Conservation (phyloP, 1,140 invertebrate genomes). For the Bombus breviceps region DNA sequence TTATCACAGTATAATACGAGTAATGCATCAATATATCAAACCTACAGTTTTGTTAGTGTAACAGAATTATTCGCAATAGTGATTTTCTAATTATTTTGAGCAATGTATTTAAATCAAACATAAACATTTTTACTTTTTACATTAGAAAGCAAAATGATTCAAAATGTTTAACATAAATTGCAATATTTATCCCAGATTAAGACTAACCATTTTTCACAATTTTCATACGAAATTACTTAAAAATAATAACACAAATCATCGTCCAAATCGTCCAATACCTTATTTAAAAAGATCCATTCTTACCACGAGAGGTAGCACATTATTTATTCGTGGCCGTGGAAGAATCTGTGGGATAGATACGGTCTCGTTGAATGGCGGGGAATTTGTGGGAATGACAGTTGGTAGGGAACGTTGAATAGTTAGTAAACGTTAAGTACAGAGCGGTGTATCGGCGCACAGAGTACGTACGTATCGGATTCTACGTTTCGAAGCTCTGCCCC, state of each 20-base stretch:
- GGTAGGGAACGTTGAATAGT: conserved; percentile 59
- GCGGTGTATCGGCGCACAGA: conserved; percentile 61
- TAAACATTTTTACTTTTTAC: no score
- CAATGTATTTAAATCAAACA: no score
- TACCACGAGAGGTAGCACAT: neutral
- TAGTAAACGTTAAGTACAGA: conserved; percentile 69
- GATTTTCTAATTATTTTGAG: no score
- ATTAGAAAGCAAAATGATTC: no score
- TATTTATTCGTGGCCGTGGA: neutral
- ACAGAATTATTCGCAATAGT: no score
- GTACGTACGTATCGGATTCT: conserved; percentile 66
- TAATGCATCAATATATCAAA: no score
- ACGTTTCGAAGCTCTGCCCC: conserved; percentile 27
- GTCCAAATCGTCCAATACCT: neutral
- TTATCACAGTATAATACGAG: no score
- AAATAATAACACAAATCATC: neutral
- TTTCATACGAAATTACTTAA: neutral
- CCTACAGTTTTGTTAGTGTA: no score
- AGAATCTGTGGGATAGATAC: neutral
- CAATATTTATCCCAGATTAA: no score
- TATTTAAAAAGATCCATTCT: neutral
- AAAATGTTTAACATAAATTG: no score
- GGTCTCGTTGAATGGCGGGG: neutral
- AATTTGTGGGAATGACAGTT: conserved; percentile 40
- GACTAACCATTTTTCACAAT: neutral